A percentile compares a stretch with the other conserved stretches of the same genome.
phyloP scores from a whole-genome alignment of 2,797 vertebrate species.

The Cryptoblepharus egeriae region DNA sequence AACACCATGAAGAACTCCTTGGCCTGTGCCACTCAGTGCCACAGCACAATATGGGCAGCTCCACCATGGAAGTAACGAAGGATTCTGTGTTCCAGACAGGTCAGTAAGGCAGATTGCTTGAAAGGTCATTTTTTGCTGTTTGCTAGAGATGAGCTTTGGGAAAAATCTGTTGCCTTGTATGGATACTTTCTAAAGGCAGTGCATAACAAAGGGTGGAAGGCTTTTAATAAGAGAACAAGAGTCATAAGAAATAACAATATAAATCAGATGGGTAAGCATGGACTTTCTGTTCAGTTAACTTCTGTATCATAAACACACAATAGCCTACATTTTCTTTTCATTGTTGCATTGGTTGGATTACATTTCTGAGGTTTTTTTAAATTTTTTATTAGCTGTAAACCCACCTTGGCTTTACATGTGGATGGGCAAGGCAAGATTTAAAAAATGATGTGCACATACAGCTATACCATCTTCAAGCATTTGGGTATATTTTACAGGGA shows the following conservation, averaged over 20 bases:
- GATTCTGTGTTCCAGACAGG: conserved; percentile 76
- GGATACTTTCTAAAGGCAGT: conserved; percentile 10
- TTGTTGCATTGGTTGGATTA: no score
- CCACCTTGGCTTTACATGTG: no score
- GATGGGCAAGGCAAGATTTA: no score
- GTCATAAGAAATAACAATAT: background rate
- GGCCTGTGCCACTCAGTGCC: conserved; percentile 61
- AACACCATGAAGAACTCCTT: conserved; percentile 70
- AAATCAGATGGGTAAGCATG: background rate
- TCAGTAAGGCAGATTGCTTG: conserved; percentile 50
- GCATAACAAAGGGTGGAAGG: background rate
- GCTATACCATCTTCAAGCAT: background rate
- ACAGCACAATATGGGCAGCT: conserved; percentile 59
- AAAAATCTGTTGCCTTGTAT: background rate
- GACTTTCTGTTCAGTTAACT: background rate
- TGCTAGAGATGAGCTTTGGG: background rate
- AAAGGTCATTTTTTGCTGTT: background rate
- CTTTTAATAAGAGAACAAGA: background rate
- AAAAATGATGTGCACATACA: background rate
- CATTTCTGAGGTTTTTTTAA: no score
- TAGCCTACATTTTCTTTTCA: no score
- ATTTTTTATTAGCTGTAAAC: background rate
- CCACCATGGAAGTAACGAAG: conserved; percentile 55
- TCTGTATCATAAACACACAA: background rate
- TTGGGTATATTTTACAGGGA: background rate